Conservation (phyloP, 2,113 vertebrate genomes). For the Microtus montanus region DNA sequence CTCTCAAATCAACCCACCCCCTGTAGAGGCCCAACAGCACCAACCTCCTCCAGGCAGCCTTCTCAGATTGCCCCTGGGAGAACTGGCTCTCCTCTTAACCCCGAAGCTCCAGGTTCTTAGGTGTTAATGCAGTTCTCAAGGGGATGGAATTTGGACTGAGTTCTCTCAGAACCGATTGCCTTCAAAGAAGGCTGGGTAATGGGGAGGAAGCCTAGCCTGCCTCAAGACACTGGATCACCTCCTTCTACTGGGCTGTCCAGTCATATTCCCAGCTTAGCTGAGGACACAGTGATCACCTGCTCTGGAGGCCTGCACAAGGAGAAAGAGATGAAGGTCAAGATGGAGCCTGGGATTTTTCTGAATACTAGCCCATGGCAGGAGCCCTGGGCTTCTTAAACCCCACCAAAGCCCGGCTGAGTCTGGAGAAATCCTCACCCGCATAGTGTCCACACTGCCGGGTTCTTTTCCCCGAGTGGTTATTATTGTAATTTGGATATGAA, state of each 20-base stretch:
- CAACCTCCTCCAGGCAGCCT: background rate
- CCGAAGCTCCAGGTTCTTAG: background rate
- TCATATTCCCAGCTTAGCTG: background rate
- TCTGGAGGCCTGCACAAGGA: background rate
- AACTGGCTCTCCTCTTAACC: background rate
- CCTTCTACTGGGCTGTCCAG: background rate
- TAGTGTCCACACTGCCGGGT: rapidly evolving
- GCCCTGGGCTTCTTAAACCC: background rate
- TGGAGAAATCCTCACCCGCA: background rate
- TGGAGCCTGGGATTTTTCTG: background rate
- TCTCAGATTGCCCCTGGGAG: background rate
- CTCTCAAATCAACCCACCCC: too few relatives aligned
- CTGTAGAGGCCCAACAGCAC: background rate
- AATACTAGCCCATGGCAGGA: too few relatives aligned
- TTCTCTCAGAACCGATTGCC: background rate
- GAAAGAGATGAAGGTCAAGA: background rate
- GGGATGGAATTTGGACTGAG: background rate
- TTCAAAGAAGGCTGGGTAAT: background rate
- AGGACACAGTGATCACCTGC: background rate
- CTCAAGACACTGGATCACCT: background rate
- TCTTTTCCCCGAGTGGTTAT: too few relatives aligned
- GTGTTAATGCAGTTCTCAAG: background rate
- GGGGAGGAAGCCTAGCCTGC: background rate
- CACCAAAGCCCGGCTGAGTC: background rate
- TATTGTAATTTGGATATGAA: background rate